A percentile compares a stretch with the other conserved stretches of the same genome.
These are phyloP conservation scores for Dendrocincla tyrannina DNA, from an alignment of 2,797 vertebrate species.

Conservation along the genomic window DNA sequence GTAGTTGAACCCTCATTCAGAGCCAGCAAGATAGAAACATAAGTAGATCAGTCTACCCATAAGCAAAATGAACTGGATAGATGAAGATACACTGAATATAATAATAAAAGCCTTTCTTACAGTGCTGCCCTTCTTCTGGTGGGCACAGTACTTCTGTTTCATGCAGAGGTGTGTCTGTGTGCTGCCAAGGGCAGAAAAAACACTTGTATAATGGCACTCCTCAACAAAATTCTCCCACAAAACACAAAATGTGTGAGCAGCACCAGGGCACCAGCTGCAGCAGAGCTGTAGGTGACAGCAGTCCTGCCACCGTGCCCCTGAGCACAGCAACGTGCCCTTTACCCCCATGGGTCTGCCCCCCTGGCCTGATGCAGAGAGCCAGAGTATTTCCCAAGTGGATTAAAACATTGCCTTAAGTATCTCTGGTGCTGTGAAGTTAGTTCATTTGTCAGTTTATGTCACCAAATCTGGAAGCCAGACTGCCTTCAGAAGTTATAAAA, in stretches of 20 bases:
- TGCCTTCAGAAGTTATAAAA: background rate
- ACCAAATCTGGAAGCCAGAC: background rate
- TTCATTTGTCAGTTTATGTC: background rate
- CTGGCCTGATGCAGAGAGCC: background rate
- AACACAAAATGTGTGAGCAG: background rate
- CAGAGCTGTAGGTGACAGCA: background rate
- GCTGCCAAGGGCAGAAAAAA: background rate
- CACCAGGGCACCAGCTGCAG: background rate
- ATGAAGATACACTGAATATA: background rate
- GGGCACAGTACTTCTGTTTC: background rate
- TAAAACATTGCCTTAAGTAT: background rate
- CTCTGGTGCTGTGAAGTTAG: background rate
- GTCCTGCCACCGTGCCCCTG: fast-evolving
- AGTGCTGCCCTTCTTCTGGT: background rate
- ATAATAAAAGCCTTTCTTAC: background rate
- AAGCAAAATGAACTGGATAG: background rate
- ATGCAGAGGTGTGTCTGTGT: background rate
- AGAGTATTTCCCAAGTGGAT: fast-evolving
- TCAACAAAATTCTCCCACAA: background rate
- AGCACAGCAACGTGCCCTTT: fast-evolving
- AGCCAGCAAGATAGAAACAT: background rate
- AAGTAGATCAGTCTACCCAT: background rate
- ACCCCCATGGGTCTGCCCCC: fast-evolving
- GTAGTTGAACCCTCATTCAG: background rate
- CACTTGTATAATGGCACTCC: background rate